phyloP scores from a whole-genome alignment of 2,888 invertebrate genomes.

The Caenorhabditis imperialis region DNA sequence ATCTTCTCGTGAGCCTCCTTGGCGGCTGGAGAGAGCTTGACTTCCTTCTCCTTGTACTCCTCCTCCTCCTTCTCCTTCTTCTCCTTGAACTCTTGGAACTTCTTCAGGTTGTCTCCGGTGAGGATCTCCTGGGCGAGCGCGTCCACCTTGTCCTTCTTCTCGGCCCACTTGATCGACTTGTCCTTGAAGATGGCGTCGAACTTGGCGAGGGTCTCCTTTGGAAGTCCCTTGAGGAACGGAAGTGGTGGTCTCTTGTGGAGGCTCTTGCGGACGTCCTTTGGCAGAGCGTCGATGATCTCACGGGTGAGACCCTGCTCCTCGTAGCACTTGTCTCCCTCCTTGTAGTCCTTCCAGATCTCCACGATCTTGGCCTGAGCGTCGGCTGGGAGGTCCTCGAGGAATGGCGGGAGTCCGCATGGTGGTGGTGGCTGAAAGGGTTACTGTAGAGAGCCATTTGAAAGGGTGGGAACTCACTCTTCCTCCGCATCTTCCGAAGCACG shows the following conservation, averaged over 20 bases:
- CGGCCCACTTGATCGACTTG: slow-evolving; percentile 46
- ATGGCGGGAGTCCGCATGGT: slow-evolving; percentile 63
- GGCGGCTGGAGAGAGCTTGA: slow-evolving; percentile 65
- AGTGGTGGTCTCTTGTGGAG: slow-evolving; percentile 34
- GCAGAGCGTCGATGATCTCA: slow-evolving; percentile 55
- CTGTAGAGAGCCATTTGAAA: too few species aligned
- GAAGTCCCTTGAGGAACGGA: slow-evolving; percentile 47
- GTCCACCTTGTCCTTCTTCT: slow-evolving; percentile 62
- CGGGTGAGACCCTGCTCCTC: slow-evolving; percentile 59
- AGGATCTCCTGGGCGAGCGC: slow-evolving; percentile 65
- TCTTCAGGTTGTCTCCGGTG: slow-evolving; percentile 63
- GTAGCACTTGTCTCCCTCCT: slow-evolving; percentile 66
- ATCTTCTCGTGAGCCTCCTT: slow-evolving; percentile 64
- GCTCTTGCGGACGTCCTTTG: slow-evolving; percentile 43
- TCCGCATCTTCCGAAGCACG: slow-evolving; percentile 48
- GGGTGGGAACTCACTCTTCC: slow-evolving; percentile 47
- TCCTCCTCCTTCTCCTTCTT: slow-evolving; percentile 56
- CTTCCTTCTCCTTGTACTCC: slow-evolving; percentile 63
- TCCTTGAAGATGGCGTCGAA: slow-evolving; percentile 63
- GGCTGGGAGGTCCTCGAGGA: slow-evolving; percentile 56
- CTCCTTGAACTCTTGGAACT: slow-evolving; percentile 66
- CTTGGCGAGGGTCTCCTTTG: slow-evolving; percentile 53
- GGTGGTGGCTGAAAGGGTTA: slow-evolving; percentile 37
- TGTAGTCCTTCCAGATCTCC: slow-evolving; percentile 64
- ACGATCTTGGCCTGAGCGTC: slow-evolving; percentile 52